Evolutionary conservation across 2,797 vertebrate genomes (phyloP).

Genomic region (Sebastes nivosus): DNA sequence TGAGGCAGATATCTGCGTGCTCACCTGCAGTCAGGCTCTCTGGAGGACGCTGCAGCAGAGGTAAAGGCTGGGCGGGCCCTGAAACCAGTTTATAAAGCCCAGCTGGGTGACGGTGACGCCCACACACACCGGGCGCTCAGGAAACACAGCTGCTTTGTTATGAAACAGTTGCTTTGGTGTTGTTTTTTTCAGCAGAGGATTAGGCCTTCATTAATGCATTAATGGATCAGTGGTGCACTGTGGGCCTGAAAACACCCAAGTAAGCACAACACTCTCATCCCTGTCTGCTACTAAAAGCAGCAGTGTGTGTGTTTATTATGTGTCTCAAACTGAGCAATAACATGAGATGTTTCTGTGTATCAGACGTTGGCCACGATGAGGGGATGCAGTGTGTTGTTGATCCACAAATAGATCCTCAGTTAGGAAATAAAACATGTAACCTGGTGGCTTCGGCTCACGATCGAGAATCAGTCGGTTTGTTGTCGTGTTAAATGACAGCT

Average conservation of each 20-base stretch:
- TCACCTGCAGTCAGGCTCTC: slow-evolving; percentile 3
- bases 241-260: slow-evolving; percentile 45
- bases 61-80: background rate
- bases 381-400: background rate
- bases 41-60: background rate
- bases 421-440: background rate
- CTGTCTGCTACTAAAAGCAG: slow-evolving; percentile 37
- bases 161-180: slow-evolving; percentile 45
- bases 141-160: slow-evolving; percentile 49
- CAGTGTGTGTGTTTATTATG: background rate
- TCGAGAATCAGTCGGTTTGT: background rate
- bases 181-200: slow-evolving; percentile 33
- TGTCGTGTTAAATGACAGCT: background rate
- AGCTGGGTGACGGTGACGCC: background rate
- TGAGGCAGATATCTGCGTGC: background rate
- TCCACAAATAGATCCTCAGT: background rate
- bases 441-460: background rate
- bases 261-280: slow-evolving; percentile 40
- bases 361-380: background rate
- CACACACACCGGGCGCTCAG: background rate
- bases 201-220: slow-evolving; percentile 66
- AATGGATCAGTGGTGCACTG: slow-evolving; percentile 45
- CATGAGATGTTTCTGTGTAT: background rate
- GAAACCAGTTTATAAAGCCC: background rate
- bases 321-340: background rate